Conservation (phyloP, 2,797 vertebrate species). For the Enteromius radiatus region DNA sequence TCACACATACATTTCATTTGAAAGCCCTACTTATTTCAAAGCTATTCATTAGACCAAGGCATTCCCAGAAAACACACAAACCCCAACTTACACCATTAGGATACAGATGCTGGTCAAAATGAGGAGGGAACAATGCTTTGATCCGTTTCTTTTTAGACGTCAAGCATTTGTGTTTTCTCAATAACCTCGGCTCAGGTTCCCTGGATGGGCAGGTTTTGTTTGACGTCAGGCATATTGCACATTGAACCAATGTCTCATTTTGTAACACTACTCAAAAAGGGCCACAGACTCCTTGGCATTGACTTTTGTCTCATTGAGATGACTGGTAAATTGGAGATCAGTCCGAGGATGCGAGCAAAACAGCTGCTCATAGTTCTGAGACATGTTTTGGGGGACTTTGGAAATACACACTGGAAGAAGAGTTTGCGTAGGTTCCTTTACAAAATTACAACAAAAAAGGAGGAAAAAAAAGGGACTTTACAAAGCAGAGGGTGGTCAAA, state of each 20-base stretch:
- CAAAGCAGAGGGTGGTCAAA: slow-evolving; percentile 41
- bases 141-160: slow-evolving; percentile 49
- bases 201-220: slow-evolving; percentile 15
- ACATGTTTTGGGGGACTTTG: not conserved
- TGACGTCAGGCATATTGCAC: slow-evolving; percentile 37
- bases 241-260: slow-evolving; percentile 34
- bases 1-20: slow-evolving; percentile 57
- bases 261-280: slow-evolving; percentile 46
- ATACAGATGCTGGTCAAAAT: slow-evolving; percentile 62
- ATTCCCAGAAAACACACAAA: slow-evolving; percentile 78
- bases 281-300: slow-evolving; percentile 53
- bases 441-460: not conserved
- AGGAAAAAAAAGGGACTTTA: not conserved
- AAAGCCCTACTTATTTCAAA: slow-evolving; percentile 77
- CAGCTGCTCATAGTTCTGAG: slow-evolving; percentile 30
- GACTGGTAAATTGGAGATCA: slow-evolving; percentile 24
- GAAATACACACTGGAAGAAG: slow-evolving; percentile 26
- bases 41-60: slow-evolving; percentile 72
- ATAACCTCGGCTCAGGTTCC: slow-evolving; percentile 48
- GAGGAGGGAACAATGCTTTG: slow-evolving; percentile 43
- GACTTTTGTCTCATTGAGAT: slow-evolving; percentile 34
- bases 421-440: not conserved
- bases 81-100: slow-evolving; percentile 86
- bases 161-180: slow-evolving; percentile 47
- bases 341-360: slow-evolving; percentile 10